phyloP scores from a whole-genome alignment of 37 sponge, comb jelly and placozoan genomes.

The Eunapius fragilis region DNA sequence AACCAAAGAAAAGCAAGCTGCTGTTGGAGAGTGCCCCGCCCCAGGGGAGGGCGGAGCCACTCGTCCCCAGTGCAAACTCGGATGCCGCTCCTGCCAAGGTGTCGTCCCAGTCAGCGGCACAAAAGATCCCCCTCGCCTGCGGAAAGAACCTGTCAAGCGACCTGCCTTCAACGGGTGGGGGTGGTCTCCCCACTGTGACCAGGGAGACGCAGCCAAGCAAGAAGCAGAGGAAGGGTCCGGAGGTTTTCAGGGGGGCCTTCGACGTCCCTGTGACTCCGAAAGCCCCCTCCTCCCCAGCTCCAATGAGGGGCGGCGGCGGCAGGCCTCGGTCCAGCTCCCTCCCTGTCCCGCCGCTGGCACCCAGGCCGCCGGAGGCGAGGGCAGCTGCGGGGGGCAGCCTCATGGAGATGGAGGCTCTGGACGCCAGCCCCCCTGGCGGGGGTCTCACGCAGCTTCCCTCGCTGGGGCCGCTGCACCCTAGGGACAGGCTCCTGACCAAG shows the following conservation, averaged over 20 bases:
- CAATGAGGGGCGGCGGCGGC: neutral
- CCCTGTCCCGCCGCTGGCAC: neutral
- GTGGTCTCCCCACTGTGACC: neutral
- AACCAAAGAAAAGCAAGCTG: neutral
- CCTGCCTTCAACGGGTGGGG: neutral
- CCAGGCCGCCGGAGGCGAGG: slow-evolving; percentile 1
- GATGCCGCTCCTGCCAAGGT: neutral
- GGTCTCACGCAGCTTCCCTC: neutral
- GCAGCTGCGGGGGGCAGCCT: slow-evolving; percentile 20
- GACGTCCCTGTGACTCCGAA: neutral
- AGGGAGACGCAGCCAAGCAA: slow-evolving; percentile 1
- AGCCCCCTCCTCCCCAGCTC: neutral
- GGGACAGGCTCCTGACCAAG: slow-evolving; percentile 27
- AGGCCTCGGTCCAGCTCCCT: neutral
- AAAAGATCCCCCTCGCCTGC: neutral
- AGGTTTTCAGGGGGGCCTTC: neutral
- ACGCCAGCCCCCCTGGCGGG: slow-evolving; percentile 8
- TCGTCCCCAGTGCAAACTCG: neutral
- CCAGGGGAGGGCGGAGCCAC: neutral
- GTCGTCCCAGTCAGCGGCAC: slow-evolving; percentile 3
- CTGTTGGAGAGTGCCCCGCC: slow-evolving; percentile 4
- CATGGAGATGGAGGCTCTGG: slow-evolving; percentile 42
- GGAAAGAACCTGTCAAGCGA: neutral
- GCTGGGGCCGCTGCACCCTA: slow-evolving; percentile 8
- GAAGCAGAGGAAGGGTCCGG: slow-evolving; percentile 14